Percentiles rank a stretch among this genome's conserved stretches.
Evolutionary conservation across 2,888 invertebrate species (phyloP).

Genomic region (Actias luna): DNA sequence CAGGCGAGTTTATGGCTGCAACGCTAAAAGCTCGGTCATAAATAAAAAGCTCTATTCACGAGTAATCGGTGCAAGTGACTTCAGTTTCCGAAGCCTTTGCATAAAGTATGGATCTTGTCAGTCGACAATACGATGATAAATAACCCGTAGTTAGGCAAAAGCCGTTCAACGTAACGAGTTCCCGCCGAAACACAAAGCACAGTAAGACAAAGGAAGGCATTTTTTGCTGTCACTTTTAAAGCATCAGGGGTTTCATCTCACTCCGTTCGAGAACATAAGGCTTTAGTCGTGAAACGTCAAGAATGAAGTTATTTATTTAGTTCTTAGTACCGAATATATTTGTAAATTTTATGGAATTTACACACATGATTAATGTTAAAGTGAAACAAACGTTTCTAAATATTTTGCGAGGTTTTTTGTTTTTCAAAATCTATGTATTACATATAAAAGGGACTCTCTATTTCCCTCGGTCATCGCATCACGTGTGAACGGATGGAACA

Average conservation of each 20-base stretch:
- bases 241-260: background rate
- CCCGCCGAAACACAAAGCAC: background rate
- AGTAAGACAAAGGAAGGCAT: background rate
- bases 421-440: no score
- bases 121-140: slow-evolving; percentile 4
- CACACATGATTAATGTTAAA: background rate
- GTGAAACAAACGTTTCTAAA: background rate
- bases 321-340: background rate
- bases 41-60: no score
- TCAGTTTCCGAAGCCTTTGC: background rate
- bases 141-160: background rate
- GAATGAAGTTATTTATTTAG: background rate
- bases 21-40: no score
- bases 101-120: background rate
- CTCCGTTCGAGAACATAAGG: background rate
- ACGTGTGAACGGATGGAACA: no score
- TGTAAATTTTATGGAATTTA: background rate
- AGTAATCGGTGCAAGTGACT: background rate
- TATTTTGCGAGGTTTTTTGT: no score
- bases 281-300: background rate
- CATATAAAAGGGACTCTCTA: no score
- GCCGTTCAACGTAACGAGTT: background rate
- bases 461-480: no score
- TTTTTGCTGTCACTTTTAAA: background rate
- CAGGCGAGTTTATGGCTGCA: no score